Conservation (phyloP, 2,113 vertebrate genomes). For the Ariopsis seemanni region DNA sequence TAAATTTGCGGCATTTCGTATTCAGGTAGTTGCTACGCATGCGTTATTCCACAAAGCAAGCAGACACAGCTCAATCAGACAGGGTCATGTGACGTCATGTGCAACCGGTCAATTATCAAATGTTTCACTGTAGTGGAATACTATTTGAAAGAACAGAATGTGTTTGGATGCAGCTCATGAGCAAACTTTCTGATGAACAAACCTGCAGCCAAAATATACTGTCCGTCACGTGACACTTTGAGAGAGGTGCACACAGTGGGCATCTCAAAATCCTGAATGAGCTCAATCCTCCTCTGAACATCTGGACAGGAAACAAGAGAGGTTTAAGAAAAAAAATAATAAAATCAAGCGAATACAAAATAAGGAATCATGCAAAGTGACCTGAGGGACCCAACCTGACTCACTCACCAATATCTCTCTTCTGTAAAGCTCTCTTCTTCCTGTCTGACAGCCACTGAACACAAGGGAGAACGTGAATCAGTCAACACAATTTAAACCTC, state of each 20-base stretch:
- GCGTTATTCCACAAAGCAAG: no score
- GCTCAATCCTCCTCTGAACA: slow-evolving; percentile 92
- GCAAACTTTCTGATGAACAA: slow-evolving; percentile 44
- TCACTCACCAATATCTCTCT: slow-evolving; percentile 92
- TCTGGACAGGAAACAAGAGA: slow-evolving; percentile 67
- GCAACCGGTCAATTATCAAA: no score
- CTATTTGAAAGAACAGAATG: neutral
- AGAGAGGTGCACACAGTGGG: slow-evolving; percentile 91
- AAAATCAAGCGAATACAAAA: neutral
- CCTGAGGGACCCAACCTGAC: neutral
- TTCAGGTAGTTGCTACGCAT: no score
- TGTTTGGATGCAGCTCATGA: neutral
- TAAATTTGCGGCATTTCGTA: no score
- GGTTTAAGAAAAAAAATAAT: neutral
- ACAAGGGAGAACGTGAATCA: neutral
- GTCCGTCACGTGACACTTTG: slow-evolving; percentile 91
- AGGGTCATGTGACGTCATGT: no score
- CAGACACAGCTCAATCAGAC: no score
- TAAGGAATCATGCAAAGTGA: neutral
- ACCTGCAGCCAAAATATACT: slow-evolving; percentile 94
- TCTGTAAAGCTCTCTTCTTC: slow-evolving; percentile 92
- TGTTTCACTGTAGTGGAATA: neutral
- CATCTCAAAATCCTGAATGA: slow-evolving; percentile 99
- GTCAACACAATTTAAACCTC: neutral
- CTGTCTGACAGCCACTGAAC: slow-evolving; percentile 93